Evolutionary conservation across 2,113 vertebrate genomes (phyloP).

Genomic region (Mesitornis unicolor): DNA sequence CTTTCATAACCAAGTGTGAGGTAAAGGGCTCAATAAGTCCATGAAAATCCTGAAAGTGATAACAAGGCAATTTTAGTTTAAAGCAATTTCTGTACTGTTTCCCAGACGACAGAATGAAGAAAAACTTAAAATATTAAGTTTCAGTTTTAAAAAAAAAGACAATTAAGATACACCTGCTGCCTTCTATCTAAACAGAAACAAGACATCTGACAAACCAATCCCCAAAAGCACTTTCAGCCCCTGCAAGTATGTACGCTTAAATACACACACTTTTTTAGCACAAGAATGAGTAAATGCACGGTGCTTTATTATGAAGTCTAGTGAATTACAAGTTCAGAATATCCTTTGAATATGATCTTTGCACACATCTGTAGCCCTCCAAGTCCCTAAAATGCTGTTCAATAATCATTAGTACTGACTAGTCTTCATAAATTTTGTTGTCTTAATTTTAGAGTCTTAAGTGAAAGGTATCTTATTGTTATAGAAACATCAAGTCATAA

Average conservation of each 20-base stretch:
- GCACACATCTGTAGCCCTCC: neutral
- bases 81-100: neutral
- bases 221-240: neutral
- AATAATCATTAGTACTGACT: neutral
- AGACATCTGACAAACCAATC: neutral
- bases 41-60: neutral
- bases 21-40: neutral
- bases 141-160: neutral
- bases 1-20: neutral
- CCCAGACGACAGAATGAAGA: neutral
- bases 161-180: neutral
- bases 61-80: neutral
- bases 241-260: neutral
- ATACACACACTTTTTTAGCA: neutral
- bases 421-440: neutral
- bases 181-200: neutral
- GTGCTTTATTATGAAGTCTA: neutral
- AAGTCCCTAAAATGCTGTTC: neutral
- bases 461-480: neutral
- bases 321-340: neutral
- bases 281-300: accelerated
- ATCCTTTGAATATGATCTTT: neutral
- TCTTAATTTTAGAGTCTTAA: neutral
- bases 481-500: neutral
- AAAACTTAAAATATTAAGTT: neutral